Evolutionary conservation across 2,888 invertebrate species (phyloP).

Genomic region (Busseola fusca): DNA sequence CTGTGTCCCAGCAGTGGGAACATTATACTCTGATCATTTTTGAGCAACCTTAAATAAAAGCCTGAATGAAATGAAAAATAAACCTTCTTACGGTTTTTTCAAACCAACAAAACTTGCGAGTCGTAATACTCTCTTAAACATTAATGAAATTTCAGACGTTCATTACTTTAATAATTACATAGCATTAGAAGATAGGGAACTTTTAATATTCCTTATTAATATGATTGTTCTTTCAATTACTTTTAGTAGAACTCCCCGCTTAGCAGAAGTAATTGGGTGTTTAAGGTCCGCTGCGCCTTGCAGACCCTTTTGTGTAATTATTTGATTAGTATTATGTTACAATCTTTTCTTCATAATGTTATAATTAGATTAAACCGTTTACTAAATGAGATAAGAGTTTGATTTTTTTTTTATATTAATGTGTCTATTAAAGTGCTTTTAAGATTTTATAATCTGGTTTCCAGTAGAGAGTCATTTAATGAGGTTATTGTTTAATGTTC

Average conservation of each 20-base stretch:
- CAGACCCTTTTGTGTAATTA: conserved; percentile 47
- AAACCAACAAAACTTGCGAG: conserved; percentile 12
- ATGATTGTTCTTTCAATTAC: conserved; percentile 51
- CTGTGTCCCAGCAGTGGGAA: neutral
- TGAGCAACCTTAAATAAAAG: too few species aligned
- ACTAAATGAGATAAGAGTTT: neutral
- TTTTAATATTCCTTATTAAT: conserved; percentile 51
- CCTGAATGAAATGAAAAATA: neutral
- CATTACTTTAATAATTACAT: conserved; percentile 53
- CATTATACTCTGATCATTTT: neutral
- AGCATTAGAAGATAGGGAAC: conserved; percentile 45
- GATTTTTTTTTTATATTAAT: conserved; percentile 9
- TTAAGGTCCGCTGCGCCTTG: conserved; percentile 40
- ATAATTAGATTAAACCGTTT: conserved; percentile 35
- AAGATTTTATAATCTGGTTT: conserved; percentile 1
- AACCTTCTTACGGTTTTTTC: conserved; percentile 9
- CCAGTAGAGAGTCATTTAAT: neutral
- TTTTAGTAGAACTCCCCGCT: conserved; percentile 31
- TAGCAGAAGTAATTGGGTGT: conserved; percentile 52
- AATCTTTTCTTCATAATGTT: conserved; percentile 23
- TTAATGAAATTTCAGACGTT: conserved; percentile 40
- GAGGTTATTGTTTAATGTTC: neutral
- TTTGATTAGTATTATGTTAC: conserved; percentile 44
- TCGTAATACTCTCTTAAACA: conserved; percentile 24
- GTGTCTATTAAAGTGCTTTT: neutral